Evolutionary conservation across 1,140 invertebrate genomes (phyloP), one percentile per base, ranked within the genome.

Genomic region (Frieseomelitta varia): DNA sequence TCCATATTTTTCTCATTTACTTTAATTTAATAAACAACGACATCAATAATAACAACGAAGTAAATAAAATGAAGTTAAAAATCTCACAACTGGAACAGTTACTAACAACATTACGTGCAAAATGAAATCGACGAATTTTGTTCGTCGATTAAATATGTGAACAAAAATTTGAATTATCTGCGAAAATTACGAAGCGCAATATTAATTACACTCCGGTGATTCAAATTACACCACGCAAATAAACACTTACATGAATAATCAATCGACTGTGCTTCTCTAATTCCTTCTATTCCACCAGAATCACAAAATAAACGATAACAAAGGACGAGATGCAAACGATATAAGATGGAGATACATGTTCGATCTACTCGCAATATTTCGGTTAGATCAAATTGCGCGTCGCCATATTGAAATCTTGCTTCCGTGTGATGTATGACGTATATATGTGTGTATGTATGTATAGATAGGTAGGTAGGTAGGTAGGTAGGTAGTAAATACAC

Each of bases 51-150:
- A 24, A 56, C 21, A 12, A 27, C 11, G n/a, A 65, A 27, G 39
- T 17, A 17, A 27, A n/a, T 17, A 27, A 65, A 65, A 65, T 27
- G 17, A 65, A 65, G 27, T 8, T 8, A 1, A n/a, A 17, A 27
- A 27, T 27, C 14, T 27, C n/a, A 11, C 0, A 10, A 63, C 14
- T 27, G 2, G 4, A 6, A 6, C 6, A 63, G 12, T n/a, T 15
- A 27, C n/a, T 2, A 27, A 15, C 6, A 17, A 19, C 2, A 19
- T 30, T 67, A 17, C 1, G 2, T 1, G 2, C 0, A 30, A 10
- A 3, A 67, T 67, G 10, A 67, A 19, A 65, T 30, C n/a, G 14
- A 65, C 17, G 14, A 27, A 19, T 19, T 67, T 67, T 8, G 17
- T 67, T 67, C 2, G 1, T 34, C 65, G 2, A 11, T 21, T 27